Evolutionary conservation across 2,888 invertebrate genomes (phyloP).

Genomic region (Erannis defoliaria): DNA sequence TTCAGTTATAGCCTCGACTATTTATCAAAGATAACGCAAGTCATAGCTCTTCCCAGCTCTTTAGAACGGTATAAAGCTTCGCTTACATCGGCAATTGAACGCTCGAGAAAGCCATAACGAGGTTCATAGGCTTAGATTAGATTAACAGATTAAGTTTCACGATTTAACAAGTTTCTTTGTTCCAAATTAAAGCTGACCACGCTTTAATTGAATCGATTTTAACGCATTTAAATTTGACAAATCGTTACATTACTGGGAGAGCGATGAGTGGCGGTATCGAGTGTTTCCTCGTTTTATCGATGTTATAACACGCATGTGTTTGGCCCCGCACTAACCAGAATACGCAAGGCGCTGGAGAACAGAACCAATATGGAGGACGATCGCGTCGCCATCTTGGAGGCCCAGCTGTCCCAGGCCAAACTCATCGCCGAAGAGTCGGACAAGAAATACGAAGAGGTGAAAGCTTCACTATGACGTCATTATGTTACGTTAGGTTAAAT

Average conservation of each 20-base stretch:
- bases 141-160: slow-evolving; percentile 8
- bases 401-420: slow-evolving; percentile 99
- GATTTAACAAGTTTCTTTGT: slow-evolving; percentile 27
- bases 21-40: slow-evolving; percentile 47
- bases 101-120: slow-evolving; percentile 16
- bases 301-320: slow-evolving; percentile 86
- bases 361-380: slow-evolving; percentile 99
- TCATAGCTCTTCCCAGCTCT: slow-evolving; percentile 39
- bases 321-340: slow-evolving; percentile 90
- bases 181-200: slow-evolving; percentile 45
- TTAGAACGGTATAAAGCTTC: slow-evolving; percentile 20
- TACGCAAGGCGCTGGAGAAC: slow-evolving; percentile 99
- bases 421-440: slow-evolving; percentile 99
- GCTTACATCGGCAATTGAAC: slow-evolving; percentile 11
- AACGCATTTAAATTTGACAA: slow-evolving; percentile 8
- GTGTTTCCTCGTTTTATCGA: slow-evolving; percentile 62
- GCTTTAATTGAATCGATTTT: slow-evolving; percentile 1
- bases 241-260: slow-evolving; percentile 20
- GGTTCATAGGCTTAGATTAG: slow-evolving; percentile 1
- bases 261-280: slow-evolving; percentile 40
- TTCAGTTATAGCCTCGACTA: slow-evolving; percentile 43
- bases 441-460: slow-evolving; percentile 99
- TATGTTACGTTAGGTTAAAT: slow-evolving; percentile 14
- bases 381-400: slow-evolving; percentile 98
- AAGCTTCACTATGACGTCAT: slow-evolving; percentile 60